Evolutionary conservation across 1,140 invertebrate species (phyloP), one percentile per base, ranked within the genome.

Genomic region (Procambarus virginalis): DNA sequence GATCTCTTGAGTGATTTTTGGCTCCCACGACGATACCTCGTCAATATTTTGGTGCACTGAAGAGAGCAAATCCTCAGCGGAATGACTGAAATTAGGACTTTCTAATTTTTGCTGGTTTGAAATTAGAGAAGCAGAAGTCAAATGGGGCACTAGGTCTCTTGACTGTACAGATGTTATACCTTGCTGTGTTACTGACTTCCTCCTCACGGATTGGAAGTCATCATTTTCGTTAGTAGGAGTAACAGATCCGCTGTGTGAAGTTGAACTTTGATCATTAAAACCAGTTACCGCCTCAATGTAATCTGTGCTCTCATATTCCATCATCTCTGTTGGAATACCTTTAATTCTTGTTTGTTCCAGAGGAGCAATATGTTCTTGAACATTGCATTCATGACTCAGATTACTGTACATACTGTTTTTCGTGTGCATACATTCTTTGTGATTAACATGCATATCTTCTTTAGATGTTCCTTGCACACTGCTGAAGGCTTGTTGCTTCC

Each of bases 21-120:
- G 82, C 22, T 84, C 82, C 82, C 82, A 84, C n/a, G 82, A 84
- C 17, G 82, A 68, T 10, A 34, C n/a, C 6, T 68, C 46, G 51
- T 73, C 82, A 22, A 34, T 5, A 73, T 48, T 48, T 2, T 34
- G 49, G 22, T 73, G 12, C 12, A 17, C 68, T 70, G 45, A 49
- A n/a, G 6, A 34, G 10, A 5, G n/a, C 6, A 22, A 34, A 34
- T 73, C 22, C 68, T 73, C 68, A 8, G 68, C 10, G 3, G 10
- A 22, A 4, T 6, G 68, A 73, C 10, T 2, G 4, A 34, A 73
- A 20, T 34, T n/a, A 0, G 5, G 8, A 73, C n/a, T 8, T 34
- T 8, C 22, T 3, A 22, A 73, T 22, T 73, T 73, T 6, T 73
- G n/a, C 20, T 8, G 4, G 22, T 6, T 10, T 34, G 68, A 8